Percentiles rank a stretch among this genome's conserved stretches.
These are phyloP conservation scores for Sclerodermus sp. DNA, from an alignment of 2,888 invertebrate genomes.

Conservation along the genomic window DNA sequence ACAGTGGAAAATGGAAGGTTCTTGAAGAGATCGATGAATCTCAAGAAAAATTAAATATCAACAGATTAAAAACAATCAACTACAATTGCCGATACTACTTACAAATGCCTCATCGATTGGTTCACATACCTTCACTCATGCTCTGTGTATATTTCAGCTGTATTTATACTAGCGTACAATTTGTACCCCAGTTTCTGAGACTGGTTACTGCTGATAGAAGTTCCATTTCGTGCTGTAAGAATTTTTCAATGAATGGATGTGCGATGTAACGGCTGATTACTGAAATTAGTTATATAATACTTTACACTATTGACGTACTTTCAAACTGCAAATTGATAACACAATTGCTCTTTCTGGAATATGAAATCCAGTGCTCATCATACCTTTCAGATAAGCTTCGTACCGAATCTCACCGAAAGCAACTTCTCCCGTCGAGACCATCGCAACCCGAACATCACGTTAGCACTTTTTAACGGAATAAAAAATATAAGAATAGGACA, in stretches of 20 bases:
- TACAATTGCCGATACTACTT: no score
- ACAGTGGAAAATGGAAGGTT: no score
- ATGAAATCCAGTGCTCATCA: slow-evolving; percentile 96
- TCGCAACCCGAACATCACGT: slow-evolving; percentile 99
- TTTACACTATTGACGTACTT: slow-evolving; percentile 64
- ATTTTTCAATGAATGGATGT: no score
- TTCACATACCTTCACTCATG: slow-evolving; percentile 81
- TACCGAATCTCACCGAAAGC: slow-evolving; percentile 97
- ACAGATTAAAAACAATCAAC: no score
- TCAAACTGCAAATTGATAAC: slow-evolving; percentile 93
- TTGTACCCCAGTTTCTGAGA: slow-evolving; percentile 92
- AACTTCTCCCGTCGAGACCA: slow-evolving; percentile 99
- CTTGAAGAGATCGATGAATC: no score
- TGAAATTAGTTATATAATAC: no score
- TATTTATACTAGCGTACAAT: slow-evolving; percentile 97
- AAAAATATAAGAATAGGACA: slow-evolving; percentile 1
- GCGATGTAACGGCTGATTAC: no score
- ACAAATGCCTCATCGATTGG: no score
- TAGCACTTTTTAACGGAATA: slow-evolving; percentile 69
- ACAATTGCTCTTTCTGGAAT: slow-evolving; percentile 93
- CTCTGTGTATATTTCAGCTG: slow-evolving; percentile 95
- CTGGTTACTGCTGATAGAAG: slow-evolving; percentile 79
- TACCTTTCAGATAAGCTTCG: slow-evolving; percentile 96
- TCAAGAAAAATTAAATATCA: no score
- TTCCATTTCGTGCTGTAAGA: slow-evolving; percentile 85